Percentiles rank a stretch among this genome's conserved stretches.
Conservation (phyloP, 2,113 vertebrate species). For the Motacilla tschutschensis region DNA sequence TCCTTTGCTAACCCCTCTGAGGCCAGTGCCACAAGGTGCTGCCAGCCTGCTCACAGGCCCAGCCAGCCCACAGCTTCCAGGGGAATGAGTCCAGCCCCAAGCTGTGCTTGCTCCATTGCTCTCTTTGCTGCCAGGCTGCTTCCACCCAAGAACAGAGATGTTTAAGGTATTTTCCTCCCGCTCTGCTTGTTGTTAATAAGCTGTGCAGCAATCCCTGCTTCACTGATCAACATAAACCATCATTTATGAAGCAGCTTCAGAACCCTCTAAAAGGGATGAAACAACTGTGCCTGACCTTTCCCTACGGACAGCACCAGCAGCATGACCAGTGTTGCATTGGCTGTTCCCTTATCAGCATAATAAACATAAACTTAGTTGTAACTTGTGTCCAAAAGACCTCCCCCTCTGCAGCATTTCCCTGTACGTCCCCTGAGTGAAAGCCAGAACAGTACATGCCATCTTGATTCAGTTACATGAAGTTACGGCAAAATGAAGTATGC, state of each 20-base stretch:
- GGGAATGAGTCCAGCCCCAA: background rate
- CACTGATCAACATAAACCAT: background rate
- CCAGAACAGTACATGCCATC: background rate
- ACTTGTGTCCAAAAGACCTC: background rate
- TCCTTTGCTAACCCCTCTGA: background rate
- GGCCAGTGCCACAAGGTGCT: background rate
- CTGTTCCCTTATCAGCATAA: background rate
- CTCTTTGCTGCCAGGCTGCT: background rate
- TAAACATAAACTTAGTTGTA: background rate
- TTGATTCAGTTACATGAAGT: background rate
- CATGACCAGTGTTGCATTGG: background rate
- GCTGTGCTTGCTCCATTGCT: background rate
- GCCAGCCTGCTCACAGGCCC: background rate
- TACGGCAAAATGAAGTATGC: background rate
- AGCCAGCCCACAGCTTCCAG: background rate
- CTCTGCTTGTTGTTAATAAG: background rate
- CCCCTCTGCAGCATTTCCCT: background rate
- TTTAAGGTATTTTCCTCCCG: background rate
- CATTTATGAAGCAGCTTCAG: background rate
- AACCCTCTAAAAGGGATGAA: background rate
- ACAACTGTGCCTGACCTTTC: background rate
- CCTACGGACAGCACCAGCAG: background rate
- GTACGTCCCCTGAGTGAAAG: background rate
- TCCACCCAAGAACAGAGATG: background rate
- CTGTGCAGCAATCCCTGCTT: constrained; percentile 7